A percentile compares a stretch with the other conserved stretches of the same genome.
Evolutionary conservation across 35 echinoderm and acorn worm genomes (phyloP).

Genomic region (Anneissia japonica): DNA sequence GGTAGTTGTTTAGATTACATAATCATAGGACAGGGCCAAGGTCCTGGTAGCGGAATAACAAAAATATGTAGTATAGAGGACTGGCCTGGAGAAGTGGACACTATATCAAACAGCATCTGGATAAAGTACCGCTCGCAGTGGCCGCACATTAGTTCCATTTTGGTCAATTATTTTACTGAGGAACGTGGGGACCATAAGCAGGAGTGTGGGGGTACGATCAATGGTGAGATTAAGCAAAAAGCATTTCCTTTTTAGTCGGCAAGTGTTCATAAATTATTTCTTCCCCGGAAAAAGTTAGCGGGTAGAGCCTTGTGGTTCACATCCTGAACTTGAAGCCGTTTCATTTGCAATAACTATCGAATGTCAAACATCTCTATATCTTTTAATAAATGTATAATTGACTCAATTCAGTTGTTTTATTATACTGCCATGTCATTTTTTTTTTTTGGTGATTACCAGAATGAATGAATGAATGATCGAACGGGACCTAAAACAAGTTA

Average conservation of each 20-base stretch:
- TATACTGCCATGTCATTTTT: too few relatives aligned
- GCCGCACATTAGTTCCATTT: slow-evolving; percentile 33
- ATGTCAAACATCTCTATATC: too few relatives aligned
- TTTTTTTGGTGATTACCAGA: too few relatives aligned
- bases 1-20: slow-evolving; percentile 43
- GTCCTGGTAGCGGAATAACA: neutral
- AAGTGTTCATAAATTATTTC: too few relatives aligned
- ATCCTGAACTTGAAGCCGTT: too few relatives aligned
- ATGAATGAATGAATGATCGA: too few relatives aligned
- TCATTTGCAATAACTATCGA: too few relatives aligned
- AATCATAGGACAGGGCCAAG: slow-evolving; percentile 30
- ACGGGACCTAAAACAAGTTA: too few relatives aligned
- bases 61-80: slow-evolving; percentile 37
- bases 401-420: too few relatives aligned
- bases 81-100: slow-evolving; percentile 23
- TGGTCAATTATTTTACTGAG: slow-evolving; percentile 42
- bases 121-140: slow-evolving; percentile 51
- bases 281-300: too few relatives aligned
- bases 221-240: slow-evolving; percentile 23
- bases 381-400: too few relatives aligned
- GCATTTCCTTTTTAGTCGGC: neutral
- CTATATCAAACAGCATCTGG: slow-evolving; percentile 35
- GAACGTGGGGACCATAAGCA: neutral
- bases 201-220: slow-evolving; percentile 51
- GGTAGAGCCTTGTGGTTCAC: too few relatives aligned